These are phyloP conservation scores for Psix sp. DNA, from an alignment of 1,140 invertebrate species.

Conservation along the genomic window DNA sequence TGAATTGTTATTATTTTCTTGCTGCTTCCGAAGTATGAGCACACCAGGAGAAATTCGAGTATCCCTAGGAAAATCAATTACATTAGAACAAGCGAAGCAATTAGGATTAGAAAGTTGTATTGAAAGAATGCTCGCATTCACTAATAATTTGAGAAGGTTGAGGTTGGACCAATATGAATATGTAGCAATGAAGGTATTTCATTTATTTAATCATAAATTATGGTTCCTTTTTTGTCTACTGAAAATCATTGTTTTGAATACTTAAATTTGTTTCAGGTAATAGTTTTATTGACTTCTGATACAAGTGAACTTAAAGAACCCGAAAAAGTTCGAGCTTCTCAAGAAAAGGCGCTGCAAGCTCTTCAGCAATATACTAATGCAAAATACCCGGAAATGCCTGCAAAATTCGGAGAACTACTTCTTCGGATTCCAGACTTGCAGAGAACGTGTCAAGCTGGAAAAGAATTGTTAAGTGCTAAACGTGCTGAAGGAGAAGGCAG, in stretches of 20 bases:
- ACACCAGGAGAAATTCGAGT: constrained; percentile 92
- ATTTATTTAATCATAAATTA: background rate
- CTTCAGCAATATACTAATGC: constrained; percentile 93
- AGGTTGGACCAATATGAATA: constrained; percentile 98
- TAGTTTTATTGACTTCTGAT: constrained; percentile 95
- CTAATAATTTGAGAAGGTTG: constrained; percentile 91
- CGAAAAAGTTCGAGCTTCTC: constrained; percentile 92
- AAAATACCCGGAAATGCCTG: constrained; percentile 93
- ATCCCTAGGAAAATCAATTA: constrained; percentile 86
- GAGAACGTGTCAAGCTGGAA: constrained; percentile 94
- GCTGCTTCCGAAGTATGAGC: constrained; percentile 91
- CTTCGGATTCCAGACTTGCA: constrained; percentile 95
- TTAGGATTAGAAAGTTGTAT: constrained; percentile 88
- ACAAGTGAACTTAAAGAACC: constrained; percentile 93
- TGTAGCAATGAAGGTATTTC: constrained; percentile 91
- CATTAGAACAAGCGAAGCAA: constrained; percentile 84
- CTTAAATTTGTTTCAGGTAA: constrained; percentile 78
- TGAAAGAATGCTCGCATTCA: constrained; percentile 88
- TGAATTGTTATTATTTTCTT: constrained; percentile 94
- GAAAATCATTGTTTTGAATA: constrained; percentile 3
- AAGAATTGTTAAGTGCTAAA: constrained; percentile 92
- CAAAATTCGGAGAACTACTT: constrained; percentile 95
- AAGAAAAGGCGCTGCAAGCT: constrained; percentile 95
- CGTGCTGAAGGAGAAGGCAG: constrained; percentile 90
- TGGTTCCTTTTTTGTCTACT: background rate